Evolutionary conservation across 2,113 vertebrate genomes (phyloP).

Genomic region (Puffinus mauretanicus): DNA sequence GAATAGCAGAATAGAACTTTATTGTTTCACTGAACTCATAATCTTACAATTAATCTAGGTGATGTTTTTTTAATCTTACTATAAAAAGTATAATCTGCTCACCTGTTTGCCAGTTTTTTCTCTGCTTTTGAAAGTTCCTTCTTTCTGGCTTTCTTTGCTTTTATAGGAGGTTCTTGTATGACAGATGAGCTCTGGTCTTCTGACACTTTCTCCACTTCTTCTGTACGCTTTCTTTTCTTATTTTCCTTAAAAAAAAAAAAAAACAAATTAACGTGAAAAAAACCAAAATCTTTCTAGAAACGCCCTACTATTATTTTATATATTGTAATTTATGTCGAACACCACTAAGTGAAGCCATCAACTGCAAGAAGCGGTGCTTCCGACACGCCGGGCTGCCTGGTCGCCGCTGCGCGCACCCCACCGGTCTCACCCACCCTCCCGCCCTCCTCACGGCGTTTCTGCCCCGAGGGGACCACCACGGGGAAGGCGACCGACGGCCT

Average conservation of each 20-base stretch:
- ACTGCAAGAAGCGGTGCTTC: background rate
- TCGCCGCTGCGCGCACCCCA: too few species aligned
- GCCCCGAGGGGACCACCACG: background rate
- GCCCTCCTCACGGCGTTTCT: too few species aligned
- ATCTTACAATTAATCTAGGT: background rate
- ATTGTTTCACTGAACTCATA: background rate
- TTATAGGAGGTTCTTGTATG: background rate
- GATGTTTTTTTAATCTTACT: too few species aligned
- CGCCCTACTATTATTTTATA: accelerated
- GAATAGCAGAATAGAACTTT: accelerated
- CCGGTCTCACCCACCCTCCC: too few species aligned
- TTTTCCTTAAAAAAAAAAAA: constrained; percentile 52
- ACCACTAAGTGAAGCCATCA: accelerated
- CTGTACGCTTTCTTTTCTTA: constrained; percentile 31
- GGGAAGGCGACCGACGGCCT: background rate
- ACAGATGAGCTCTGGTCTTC: background rate
- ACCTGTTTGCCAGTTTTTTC: constrained; percentile 77
- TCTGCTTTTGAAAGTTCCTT: constrained; percentile 68
- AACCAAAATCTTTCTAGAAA: background rate
- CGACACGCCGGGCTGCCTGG: too few species aligned
- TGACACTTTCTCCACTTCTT: background rate
- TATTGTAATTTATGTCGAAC: accelerated
- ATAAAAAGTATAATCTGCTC: background rate
- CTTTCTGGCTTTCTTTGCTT: constrained; percentile 48
- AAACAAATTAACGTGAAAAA: background rate